Conservation (phyloP, 2,888 invertebrate species). For the Nemurella pictetii region DNA sequence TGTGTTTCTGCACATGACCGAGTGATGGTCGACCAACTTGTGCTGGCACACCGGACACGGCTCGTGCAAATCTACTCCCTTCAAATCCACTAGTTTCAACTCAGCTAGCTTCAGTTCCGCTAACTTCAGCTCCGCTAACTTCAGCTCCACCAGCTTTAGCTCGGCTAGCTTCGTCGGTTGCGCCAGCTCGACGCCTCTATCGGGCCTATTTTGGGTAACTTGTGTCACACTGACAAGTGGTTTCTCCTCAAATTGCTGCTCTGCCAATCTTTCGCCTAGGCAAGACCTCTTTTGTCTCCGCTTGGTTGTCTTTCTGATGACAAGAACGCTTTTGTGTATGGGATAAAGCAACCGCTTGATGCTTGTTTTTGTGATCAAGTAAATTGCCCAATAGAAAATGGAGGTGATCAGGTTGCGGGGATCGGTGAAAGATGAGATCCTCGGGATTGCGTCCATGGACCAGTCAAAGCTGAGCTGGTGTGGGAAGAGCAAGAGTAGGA, state of each 20-base stretch:
- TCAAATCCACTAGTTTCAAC: neutral
- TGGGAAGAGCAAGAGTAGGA: conserved; percentile 84
- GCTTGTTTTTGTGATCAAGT: conserved; percentile 24
- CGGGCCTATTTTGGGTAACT: neutral
- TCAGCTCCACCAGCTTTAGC: too few relatives aligned
- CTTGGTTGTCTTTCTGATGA: neutral
- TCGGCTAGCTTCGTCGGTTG: neutral
- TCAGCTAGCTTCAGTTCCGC: neutral
- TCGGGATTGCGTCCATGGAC: conserved; percentile 97
- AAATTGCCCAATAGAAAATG: conserved; percentile 67
- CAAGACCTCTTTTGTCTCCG: conserved; percentile 39
- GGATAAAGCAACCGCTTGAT: neutral
- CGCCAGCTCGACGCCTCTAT: neutral
- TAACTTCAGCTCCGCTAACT: neutral
- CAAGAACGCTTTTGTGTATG: neutral
- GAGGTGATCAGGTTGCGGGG: conserved; percentile 75
- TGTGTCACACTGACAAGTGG: neutral
- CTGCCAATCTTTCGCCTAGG: conserved; percentile 8
- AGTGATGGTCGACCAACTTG: conserved; percentile 67
- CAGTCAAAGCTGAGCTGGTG: conserved; percentile 93
- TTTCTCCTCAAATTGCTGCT: neutral
- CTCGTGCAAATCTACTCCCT: neutral
- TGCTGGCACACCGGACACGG: conserved; percentile 71
- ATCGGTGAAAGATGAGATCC: conserved; percentile 77
- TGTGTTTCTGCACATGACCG: conserved; percentile 67